Conservation (phyloP, 2,797 vertebrate genomes). For the Helarctos malayanus region DNA sequence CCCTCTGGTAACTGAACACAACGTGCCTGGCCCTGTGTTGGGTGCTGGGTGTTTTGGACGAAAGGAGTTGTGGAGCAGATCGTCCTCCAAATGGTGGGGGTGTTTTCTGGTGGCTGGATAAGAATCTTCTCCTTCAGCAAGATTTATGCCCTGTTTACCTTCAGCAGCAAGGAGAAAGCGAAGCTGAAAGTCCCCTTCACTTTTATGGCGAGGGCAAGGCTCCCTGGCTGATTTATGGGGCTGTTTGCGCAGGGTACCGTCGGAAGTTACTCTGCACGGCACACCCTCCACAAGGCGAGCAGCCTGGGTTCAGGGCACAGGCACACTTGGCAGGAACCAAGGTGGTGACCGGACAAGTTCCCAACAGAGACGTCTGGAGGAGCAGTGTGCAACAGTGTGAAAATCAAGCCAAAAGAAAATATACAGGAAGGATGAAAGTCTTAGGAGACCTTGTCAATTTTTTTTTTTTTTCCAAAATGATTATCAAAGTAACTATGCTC, state of each 20-base stretch:
- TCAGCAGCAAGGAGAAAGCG: slow-evolving; percentile 20
- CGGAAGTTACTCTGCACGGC: background rate
- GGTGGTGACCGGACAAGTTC: background rate
- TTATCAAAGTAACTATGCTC: background rate
- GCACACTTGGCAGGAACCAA: background rate
- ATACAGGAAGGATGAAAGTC: background rate
- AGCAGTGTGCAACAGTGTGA: background rate
- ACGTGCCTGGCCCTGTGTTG: background rate
- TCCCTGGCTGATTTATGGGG: slow-evolving; percentile 66
- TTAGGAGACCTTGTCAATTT: background rate
- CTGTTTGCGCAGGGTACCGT: background rate
- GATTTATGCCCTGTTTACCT: slow-evolving; percentile 70
- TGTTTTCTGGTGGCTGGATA: slow-evolving; percentile 23
- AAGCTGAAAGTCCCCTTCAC: background rate
- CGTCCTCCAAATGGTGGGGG: slow-evolving; percentile 33
- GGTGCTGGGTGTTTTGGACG: background rate
- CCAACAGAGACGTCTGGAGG: background rate
- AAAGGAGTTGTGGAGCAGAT: background rate
- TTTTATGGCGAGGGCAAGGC: slow-evolving; percentile 5
- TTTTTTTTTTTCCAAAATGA: background rate
- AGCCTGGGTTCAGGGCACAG: background rate
- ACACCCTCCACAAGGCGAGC: background rate
- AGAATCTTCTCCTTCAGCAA: slow-evolving; percentile 64
- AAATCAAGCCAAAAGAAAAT: background rate
- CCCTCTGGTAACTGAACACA: background rate